phyloP scores from a whole-genome alignment of 1,140 invertebrate species.

The Mycetomoellerius zeteki region DNA sequence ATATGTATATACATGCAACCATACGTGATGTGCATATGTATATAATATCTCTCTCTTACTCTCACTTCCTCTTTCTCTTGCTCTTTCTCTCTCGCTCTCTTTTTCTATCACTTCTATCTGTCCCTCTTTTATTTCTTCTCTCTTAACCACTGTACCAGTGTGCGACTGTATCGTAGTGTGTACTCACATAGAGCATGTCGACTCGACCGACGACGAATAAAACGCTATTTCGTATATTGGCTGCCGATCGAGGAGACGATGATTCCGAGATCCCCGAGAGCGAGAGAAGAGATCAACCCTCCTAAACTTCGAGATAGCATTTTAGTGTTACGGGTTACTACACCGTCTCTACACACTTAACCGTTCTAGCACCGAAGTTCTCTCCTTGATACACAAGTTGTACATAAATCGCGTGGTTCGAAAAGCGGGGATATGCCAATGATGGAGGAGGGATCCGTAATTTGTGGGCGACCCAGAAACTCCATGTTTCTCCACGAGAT shows the following conservation, averaged over 20 bases:
- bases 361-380: neutral
- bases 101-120: neutral
- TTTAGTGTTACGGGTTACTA: conserved; percentile 35
- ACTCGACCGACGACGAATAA: conserved; percentile 71
- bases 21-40: conserved; percentile 61
- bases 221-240: conserved; percentile 57
- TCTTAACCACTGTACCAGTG: conserved; percentile 57
- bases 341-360: conserved; percentile 1
- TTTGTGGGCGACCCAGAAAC: conserved; percentile 16
- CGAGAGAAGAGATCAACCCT: conserved; percentile 26
- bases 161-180: conserved; percentile 79
- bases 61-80: neutral
- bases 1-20: conserved; percentile 74
- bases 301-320: conserved; percentile 57
- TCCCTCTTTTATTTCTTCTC: conserved; percentile 3
- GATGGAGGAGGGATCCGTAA: conserved; percentile 14
- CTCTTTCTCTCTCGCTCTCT: neutral
- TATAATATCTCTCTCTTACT: conserved; percentile 24
- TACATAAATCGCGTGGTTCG: conserved; percentile 11
- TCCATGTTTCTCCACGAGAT: conserved; percentile 4
- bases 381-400: neutral
- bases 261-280: conserved; percentile 1
- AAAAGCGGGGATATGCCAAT: neutral
- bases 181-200: conserved; percentile 83
- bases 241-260: neutral